Evolutionary conservation across 2,113 vertebrate genomes (phyloP).

Genomic region (Vimba vimba): DNA sequence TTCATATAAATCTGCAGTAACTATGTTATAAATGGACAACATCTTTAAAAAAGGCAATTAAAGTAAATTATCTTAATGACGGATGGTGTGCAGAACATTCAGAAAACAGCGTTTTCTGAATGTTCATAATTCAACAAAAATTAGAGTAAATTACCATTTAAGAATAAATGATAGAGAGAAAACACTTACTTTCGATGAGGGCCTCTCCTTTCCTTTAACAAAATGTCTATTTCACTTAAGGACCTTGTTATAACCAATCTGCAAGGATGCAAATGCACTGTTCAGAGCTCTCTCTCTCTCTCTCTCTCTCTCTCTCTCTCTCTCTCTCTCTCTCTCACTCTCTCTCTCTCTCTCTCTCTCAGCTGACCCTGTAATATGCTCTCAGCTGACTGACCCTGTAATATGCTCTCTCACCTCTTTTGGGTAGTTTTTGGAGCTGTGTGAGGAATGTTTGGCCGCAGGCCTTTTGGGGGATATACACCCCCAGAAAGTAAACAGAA

Average conservation of each 20-base stretch:
- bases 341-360: neutral
- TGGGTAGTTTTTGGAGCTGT: neutral
- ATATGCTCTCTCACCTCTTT: neutral
- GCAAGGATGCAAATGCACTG: neutral
- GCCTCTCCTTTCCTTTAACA: neutral
- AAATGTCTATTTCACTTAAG: neutral
- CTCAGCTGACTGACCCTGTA: neutral
- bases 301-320: neutral
- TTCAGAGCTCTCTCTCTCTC: neutral
- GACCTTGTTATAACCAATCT: neutral
- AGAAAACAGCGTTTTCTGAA: neutral
- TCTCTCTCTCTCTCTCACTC: conserved; percentile 9
- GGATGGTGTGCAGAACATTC: neutral
- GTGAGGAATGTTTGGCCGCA: neutral
- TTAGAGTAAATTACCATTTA: neutral
- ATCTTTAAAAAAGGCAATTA: neutral
- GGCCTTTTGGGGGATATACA: neutral
- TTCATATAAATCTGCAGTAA: neutral
- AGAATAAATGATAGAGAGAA: neutral
- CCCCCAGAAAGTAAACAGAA: too few species aligned
- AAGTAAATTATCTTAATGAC: neutral
- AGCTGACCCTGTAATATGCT: neutral
- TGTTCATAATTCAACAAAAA: neutral
- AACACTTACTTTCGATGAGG: neutral
- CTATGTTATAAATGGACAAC: neutral